phyloP scores from a whole-genome alignment of 2,113 vertebrate genomes.

The Rhodinocichla rosea region DNA sequence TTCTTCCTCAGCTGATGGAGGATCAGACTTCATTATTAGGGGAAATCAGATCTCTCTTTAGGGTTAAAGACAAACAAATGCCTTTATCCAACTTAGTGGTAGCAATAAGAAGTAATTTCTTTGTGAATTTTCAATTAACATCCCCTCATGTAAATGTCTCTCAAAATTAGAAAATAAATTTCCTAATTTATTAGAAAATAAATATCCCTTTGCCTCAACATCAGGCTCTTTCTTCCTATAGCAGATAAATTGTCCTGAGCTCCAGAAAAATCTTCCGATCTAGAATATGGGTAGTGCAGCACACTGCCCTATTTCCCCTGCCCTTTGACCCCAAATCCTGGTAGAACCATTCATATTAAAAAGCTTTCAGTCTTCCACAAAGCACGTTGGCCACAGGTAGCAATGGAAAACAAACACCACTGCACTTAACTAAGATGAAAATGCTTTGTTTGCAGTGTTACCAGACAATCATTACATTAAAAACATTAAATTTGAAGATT shows the following conservation, averaged over 20 bases:
- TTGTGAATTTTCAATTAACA: not conserved
- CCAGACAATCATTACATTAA: not conserved
- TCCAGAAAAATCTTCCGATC: not conserved
- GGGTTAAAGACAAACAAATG: not conserved
- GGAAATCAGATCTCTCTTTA: not conserved
- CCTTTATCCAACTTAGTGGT: not conserved
- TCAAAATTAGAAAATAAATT: not conserved
- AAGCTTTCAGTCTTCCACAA: not conserved
- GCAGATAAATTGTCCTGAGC: not conserved
- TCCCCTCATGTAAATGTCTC: not conserved
- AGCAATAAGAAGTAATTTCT: not conserved
- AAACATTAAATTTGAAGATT: not conserved
- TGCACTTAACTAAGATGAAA: not conserved
- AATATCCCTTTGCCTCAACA: not conserved
- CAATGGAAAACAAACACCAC: not conserved
- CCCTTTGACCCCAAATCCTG: not conserved
- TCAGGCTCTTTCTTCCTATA: not conserved
- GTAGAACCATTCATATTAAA: not conserved
- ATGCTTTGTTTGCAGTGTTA: not conserved
- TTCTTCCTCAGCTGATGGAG: not conserved
- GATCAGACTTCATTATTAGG: not conserved
- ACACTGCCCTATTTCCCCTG: not conserved
- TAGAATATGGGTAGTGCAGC: not conserved
- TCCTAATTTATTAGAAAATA: not conserved
- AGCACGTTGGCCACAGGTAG: not conserved